These are phyloP conservation scores for Amorpha juglandis DNA, from an alignment of 2,888 invertebrate genomes.

Conservation along the genomic window DNA sequence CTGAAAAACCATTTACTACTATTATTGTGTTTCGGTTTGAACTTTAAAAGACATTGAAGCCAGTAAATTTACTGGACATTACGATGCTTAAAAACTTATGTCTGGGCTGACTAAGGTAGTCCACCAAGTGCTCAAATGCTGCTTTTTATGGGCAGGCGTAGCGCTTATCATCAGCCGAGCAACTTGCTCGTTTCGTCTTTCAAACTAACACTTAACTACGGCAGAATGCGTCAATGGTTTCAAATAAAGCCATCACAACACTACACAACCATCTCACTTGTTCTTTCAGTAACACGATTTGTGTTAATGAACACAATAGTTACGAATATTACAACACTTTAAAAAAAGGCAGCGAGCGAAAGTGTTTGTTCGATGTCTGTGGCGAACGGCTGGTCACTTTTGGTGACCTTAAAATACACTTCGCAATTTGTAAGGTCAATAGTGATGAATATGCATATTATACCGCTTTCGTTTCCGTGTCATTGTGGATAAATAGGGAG, in stretches of 20 bases:
- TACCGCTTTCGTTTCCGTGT: constrained; percentile 23
- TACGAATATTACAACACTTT: constrained; percentile 6
- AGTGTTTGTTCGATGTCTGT: neutral
- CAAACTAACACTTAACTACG: neutral
- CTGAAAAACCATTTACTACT: too few relatives aligned
- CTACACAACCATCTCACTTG: too few relatives aligned
- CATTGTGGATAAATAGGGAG: constrained; percentile 7
- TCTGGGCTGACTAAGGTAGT: too few relatives aligned
- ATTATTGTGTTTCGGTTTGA: too few relatives aligned
- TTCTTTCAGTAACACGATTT: neutral
- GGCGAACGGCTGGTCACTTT: neutral
- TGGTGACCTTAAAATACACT: constrained; percentile 25
- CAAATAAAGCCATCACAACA: neutral
- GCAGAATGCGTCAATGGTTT: neutral
- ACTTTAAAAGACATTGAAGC: too few relatives aligned
- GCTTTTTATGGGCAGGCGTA: too few relatives aligned
- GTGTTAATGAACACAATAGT: constrained; percentile 11
- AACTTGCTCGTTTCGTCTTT: too few relatives aligned
- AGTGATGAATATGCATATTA: constrained; percentile 29
- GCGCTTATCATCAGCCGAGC: too few relatives aligned
- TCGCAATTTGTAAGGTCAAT: constrained; percentile 19
- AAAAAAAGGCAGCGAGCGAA: constrained; percentile 14
- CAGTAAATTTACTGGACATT: too few relatives aligned
- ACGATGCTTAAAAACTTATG: too few relatives aligned
- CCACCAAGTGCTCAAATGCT: too few relatives aligned